Base-by-base conservation (phyloP, 2,113 vertebrate species). In the Tichodroma muraria region DNA sequence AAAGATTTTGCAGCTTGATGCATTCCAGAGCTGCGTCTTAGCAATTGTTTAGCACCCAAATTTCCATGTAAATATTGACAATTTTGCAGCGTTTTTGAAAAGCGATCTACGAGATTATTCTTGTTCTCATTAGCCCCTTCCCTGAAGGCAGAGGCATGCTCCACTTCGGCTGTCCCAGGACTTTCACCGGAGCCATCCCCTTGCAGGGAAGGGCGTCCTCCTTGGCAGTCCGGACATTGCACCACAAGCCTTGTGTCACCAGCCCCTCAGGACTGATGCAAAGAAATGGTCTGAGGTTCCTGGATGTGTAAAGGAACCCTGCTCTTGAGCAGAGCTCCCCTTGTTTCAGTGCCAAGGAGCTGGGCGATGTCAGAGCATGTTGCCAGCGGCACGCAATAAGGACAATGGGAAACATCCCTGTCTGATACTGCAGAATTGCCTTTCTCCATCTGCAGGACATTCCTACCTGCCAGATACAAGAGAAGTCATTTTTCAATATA, bases 1-100 rank as follows among this genome's bases (percentile, higher is more conserved):
- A 98, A 98, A 98, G 98, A 98, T 97, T 98, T 98, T 98, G 94
- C 94, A 96, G 94, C 93, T 97, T 97, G 97, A 97, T 97, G 97
- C 96, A 96, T 97, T 93, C 52, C 97, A 96, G 97, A 98, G 96
- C 97, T 97, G 97, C 83, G 66, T 95, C 96, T 97, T 97, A 96
- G 97, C 97, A 94, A 90, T 95, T 61, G 95, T 97, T 97, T 97
- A 96, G 90, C 97, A 95, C 96, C 93, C 79, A 85, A 94, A 97
- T 97, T 96, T 82, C 96, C 96, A 95, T 96, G 92, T 96, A 95
- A 95, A 96, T 96, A 97, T 96, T 96, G 96, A 96, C 14, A 60
- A 84, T 96, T 95, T 94, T 96, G 89, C 96, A 95, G 90, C 80
- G 1, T 90, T 97, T n/a, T 85, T 82, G 88, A 89, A 97, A 95